Evolutionary conservation across 2,888 invertebrate genomes (phyloP), one percentile per base, ranked within the genome.

Genomic region (Lepidocyrtinus sp.): DNA sequence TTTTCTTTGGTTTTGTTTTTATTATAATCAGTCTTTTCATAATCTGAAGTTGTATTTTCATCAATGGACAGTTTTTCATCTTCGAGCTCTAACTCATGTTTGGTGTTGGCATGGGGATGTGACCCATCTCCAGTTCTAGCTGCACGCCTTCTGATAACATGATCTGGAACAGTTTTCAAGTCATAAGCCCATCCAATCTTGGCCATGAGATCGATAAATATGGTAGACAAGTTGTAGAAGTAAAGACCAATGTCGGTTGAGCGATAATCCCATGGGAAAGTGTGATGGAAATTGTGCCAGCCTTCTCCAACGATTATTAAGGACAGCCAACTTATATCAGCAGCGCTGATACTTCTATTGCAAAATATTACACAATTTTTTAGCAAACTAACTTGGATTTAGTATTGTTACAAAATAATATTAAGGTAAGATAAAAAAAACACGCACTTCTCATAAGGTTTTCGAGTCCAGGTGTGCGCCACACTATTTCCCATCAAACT

Each of bases 211-310:
- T 72, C 68, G 46, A 78, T 78, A 22, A 78, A 72, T 36, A 68
- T 73, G 17, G 78, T 78, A 7, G 73, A 27, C 19, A 78, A 36
- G 55, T 73, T 78, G 27, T 15, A 55, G 9, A 17, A 55, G 21
- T 77, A 67, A 7, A 73, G 68, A 12, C 78, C 72, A 27, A 73
- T 26, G 17, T 73, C 78, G 7, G 78, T 68, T 26, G 78, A 69
- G 36, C 69, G 73, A n/a, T 73, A 78, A n/a, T 78, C 77, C 77
- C 77, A 78, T 0, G 77, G 77, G 67, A 78, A 78, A 50, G 62
- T 46, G 27, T 78, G 77, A 62, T 78, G 77, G 25, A 72, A 78
- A 27, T 78, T 78, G 46, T 78, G 77, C 72, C 72, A 78, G 7
- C 77, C 77, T 50, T 78, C 77, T 12, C 77, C 77, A 62, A 78